Conservation (phyloP, 2,797 vertebrate genomes). For the Xerus rutilus region DNA sequence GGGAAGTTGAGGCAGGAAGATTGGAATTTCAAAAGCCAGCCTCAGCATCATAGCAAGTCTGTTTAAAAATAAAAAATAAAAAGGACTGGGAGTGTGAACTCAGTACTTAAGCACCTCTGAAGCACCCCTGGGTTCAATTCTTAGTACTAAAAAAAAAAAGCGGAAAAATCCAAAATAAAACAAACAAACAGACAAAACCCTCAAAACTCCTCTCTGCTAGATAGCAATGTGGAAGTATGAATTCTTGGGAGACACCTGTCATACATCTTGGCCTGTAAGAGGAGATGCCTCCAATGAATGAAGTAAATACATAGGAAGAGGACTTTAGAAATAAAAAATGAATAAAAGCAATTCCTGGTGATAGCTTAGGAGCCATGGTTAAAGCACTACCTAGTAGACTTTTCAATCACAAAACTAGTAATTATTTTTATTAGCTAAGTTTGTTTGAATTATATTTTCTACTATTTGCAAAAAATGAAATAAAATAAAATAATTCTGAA, state of each 20-base stretch:
- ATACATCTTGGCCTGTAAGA: background rate
- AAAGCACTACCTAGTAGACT: background rate
- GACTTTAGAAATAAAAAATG: background rate
- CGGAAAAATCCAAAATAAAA: too few species aligned
- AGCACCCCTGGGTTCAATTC: too few species aligned
- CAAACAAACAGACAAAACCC: too few species aligned
- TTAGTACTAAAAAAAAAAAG: too few species aligned
- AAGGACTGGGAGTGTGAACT: too few species aligned
- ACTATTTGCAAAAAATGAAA: background rate
- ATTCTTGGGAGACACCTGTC: background rate
- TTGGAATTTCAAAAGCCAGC: too few species aligned
- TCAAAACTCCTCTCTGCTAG: background rate
- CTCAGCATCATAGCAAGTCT: too few species aligned
- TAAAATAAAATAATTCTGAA: constrained; percentile 31
- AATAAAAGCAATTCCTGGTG: background rate
- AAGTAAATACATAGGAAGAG: background rate
- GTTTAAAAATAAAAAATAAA: too few species aligned
- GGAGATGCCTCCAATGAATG: background rate
- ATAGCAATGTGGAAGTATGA: background rate
- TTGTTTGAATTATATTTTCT: constrained; percentile 43
- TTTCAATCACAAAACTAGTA: background rate
- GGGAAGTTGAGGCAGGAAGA: too few species aligned
- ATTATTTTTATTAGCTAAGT: constrained; percentile 42
- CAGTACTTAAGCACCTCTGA: too few species aligned
- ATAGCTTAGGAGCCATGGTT: background rate